Conservation (phyloP, 2,113 vertebrate species). For the Salvelinus sp. region DNA sequence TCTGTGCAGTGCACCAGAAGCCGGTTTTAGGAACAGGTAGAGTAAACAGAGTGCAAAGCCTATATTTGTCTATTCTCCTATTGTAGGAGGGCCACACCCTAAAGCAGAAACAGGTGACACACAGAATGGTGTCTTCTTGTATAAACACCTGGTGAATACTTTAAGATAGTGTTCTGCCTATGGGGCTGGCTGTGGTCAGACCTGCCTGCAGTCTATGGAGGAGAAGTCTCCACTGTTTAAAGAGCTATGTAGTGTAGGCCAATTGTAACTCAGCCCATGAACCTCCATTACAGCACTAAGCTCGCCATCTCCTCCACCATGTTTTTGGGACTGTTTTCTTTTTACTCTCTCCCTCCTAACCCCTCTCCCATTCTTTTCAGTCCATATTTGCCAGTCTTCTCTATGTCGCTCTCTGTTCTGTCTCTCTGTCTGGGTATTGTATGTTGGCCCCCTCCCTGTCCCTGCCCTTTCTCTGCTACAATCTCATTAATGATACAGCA, state of each 20-base stretch:
- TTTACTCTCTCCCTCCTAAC: conserved; percentile 1
- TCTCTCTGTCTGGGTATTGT: neutral
- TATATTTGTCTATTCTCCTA: neutral
- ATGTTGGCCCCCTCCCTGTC: neutral
- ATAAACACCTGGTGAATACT: conserved; percentile 3
- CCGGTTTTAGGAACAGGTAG: conserved; percentile 5
- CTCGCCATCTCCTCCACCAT: neutral
- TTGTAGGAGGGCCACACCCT: conserved; percentile 20
- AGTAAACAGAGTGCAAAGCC: conserved; percentile 14
- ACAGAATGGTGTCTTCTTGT: neutral
- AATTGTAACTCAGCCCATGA: neutral
- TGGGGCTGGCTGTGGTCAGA: neutral
- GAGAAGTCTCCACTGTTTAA: neutral
- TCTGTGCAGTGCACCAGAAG: neutral
- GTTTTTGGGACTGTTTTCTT: neutral
- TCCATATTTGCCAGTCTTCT: neutral
- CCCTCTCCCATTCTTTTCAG: neutral
- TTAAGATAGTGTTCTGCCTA: neutral
- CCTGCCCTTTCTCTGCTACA: neutral
- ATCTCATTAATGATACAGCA: conserved; percentile 39
- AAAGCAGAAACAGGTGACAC: conserved; percentile 7
- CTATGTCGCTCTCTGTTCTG: too few relatives aligned
- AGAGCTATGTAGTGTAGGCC: neutral
- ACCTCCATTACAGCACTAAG: neutral
- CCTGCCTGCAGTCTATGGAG: neutral